Conservation (phyloP, 2,797 vertebrate species). For the Sebastes steindachneri region DNA sequence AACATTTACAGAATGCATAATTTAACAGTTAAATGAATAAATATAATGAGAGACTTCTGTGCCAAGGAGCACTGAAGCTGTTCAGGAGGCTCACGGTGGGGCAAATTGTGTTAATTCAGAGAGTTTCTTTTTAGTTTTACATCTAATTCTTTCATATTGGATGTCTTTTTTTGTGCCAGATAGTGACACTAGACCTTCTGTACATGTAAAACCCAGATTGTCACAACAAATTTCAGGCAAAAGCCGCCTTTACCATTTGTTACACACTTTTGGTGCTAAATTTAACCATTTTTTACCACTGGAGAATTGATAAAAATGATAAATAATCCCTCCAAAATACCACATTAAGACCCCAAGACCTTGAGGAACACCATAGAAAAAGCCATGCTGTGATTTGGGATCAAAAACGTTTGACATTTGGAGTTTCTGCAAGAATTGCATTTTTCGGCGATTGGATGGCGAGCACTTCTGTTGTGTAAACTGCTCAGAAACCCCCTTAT, state of each 20-base stretch:
- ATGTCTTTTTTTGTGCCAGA: neutral
- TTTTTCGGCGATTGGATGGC: too few species aligned
- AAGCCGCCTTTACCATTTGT: neutral
- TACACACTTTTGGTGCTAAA: too few species aligned
- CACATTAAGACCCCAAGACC: too few species aligned
- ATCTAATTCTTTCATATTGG: neutral
- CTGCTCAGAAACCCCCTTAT: too few species aligned
- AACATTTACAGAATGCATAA: conserved; percentile 6
- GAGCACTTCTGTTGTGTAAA: too few species aligned
- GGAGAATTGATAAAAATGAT: too few species aligned
- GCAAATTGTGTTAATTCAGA: neutral
- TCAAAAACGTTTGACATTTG: too few species aligned
- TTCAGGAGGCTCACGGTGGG: neutral
- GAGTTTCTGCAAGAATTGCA: too few species aligned
- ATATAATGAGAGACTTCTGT: neutral
- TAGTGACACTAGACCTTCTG: neutral
- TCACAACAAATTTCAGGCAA: neutral
- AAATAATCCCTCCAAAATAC: too few species aligned
- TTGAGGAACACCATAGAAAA: too few species aligned
- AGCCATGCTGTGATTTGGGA: too few species aligned
- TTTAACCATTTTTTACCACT: too few species aligned
- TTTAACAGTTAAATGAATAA: neutral
- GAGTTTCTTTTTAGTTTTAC: neutral
- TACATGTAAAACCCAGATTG: neutral
- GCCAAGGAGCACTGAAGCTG: neutral